These are phyloP conservation scores for Paraescarpia echinospica DNA, from an alignment of 1,140 invertebrate genomes.

Conservation along the genomic window DNA sequence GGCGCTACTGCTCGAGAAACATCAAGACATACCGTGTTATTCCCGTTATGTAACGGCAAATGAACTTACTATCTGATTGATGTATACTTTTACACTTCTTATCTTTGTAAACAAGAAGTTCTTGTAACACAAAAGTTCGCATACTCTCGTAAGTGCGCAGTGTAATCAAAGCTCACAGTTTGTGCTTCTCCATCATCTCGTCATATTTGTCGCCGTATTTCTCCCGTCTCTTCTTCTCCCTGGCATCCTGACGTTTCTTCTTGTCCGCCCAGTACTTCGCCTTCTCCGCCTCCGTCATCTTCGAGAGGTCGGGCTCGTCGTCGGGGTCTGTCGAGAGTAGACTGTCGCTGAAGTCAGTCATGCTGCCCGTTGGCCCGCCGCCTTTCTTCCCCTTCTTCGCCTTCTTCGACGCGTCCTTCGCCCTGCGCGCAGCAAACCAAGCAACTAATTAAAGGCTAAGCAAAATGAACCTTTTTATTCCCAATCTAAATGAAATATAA, in stretches of 20 bases:
- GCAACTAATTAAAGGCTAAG: background rate
- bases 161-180: constrained; percentile 43
- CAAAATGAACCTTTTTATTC: too few relatives aligned
- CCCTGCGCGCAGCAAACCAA: background rate
- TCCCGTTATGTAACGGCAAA: too few relatives aligned
- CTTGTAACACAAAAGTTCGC: too few relatives aligned
- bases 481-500: too few relatives aligned
- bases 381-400: constrained; percentile 25
- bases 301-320: constrained; percentile 47
- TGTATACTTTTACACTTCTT: too few relatives aligned
- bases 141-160: background rate
- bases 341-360: constrained; percentile 30
- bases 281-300: constrained; percentile 56
- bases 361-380: constrained; percentile 28
- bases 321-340: constrained; percentile 45
- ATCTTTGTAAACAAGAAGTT: too few relatives aligned
- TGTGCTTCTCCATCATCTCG: constrained; percentile 50
- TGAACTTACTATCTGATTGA: too few relatives aligned
- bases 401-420: constrained; percentile 4
- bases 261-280: constrained; percentile 48
- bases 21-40: too few relatives aligned
- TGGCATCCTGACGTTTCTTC: constrained; percentile 42
- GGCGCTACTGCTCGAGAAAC: too few relatives aligned
- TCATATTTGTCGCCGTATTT: constrained; percentile 58
- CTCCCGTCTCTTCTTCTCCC: constrained; percentile 48